Percentiles rank a stretch among this genome's conserved stretches.
phyloP scores from a whole-genome alignment of 2,113 vertebrate species.

The Zapornia atra region DNA sequence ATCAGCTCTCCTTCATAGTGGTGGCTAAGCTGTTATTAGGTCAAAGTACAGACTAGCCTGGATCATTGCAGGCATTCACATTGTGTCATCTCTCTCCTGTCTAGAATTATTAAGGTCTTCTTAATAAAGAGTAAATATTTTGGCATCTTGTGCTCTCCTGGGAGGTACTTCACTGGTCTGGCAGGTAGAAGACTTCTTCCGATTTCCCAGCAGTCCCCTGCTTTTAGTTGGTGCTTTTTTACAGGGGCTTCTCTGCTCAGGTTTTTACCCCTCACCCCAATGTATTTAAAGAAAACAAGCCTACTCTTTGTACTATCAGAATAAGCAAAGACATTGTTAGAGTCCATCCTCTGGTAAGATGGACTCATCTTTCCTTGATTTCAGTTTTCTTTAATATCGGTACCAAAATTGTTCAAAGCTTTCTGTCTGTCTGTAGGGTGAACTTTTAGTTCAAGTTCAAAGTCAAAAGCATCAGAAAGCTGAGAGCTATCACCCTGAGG shows the following conservation, averaged over 20 bases:
- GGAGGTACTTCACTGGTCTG: neutral
- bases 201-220: neutral
- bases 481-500: neutral
- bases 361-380: neutral
- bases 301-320: neutral
- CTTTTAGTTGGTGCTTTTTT: neutral
- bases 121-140: neutral
- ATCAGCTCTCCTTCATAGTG: neutral
- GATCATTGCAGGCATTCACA: neutral
- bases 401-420: neutral
- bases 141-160: neutral
- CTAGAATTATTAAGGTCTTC: neutral
- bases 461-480: slow-evolving; percentile 8
- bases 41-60: neutral
- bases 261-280: neutral
- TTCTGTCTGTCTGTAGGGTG: neutral
- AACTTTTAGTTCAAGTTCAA: slow-evolving; percentile 15
- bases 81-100: neutral
- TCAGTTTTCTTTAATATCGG: neutral
- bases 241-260: neutral
- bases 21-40: neutral
- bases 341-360: neutral
- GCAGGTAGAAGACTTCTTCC: neutral
- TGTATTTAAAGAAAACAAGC: neutral
- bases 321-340: neutral